Evolutionary conservation across 1,140 invertebrate species (phyloP).

Genomic region (Mizuhopecten yessoensis): DNA sequence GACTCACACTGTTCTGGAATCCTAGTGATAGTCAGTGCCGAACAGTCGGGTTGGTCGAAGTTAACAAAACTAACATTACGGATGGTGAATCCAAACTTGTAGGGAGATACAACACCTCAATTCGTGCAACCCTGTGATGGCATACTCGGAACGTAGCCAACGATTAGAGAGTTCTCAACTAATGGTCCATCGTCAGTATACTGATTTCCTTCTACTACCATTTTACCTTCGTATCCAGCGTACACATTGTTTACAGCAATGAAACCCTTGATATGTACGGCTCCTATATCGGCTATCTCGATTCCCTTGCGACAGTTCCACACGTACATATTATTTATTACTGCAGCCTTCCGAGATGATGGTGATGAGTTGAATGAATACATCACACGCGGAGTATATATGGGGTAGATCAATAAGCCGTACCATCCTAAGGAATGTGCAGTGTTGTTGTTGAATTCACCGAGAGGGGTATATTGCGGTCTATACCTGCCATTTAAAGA

Average conservation of each 20-base stretch:
- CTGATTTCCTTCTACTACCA: conserved; percentile 55
- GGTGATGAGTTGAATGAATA: conserved; percentile 60
- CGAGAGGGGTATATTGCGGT: conserved; percentile 74
- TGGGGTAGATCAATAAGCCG: conserved; percentile 81
- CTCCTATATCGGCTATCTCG: conserved; percentile 75
- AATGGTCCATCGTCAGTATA: conserved; percentile 62
- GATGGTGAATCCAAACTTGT: conserved; percentile 59
- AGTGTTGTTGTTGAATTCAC: conserved; percentile 78
- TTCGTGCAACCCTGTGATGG: conserved; percentile 61
- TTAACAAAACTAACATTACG: conserved; percentile 59
- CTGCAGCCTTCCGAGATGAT: conserved; percentile 56
- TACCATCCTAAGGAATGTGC: conserved; percentile 82
- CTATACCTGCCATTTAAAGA: conserved; percentile 73
- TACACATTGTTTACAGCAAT: conserved; percentile 75
- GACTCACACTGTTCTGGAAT: conserved; percentile 70
- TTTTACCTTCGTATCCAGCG: conserved; percentile 76
- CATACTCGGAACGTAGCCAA: conserved; percentile 58
- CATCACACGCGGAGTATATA: conserved; percentile 68
- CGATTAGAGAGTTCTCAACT: conserved; percentile 69
- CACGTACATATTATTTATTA: conserved; percentile 68
- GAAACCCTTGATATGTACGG: conserved; percentile 74
- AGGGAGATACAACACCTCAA: conserved; percentile 74
- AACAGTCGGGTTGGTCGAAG: conserved; percentile 60
- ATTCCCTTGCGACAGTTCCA: conserved; percentile 81
- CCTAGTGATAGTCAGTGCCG: conserved; percentile 65